A percentile compares a stretch with the other conserved stretches of the same genome.
phyloP scores from a whole-genome alignment of 2,888 invertebrate genomes.

The Carabus problematicus region DNA sequence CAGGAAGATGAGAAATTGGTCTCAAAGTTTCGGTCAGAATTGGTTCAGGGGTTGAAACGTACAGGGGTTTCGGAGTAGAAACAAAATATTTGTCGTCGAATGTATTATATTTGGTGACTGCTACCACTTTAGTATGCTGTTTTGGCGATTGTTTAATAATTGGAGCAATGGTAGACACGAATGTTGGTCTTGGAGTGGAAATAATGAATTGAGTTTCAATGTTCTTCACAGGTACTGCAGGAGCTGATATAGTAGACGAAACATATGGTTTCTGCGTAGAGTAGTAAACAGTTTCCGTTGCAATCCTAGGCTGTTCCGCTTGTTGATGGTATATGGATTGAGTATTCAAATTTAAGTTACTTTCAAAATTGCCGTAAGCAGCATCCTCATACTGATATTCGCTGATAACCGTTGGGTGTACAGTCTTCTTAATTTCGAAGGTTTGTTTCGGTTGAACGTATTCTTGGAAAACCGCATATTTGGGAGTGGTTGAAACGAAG shows the following conservation, averaged over 20 bases:
- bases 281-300: constrained; percentile 40
- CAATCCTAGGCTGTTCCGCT: constrained; percentile 37
- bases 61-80: constrained; percentile 57
- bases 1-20: constrained; percentile 46
- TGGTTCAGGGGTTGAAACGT: constrained; percentile 57
- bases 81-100: constrained; percentile 45
- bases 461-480: constrained; percentile 35
- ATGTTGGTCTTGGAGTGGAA: constrained; percentile 45
- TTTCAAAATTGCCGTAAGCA: constrained; percentile 31
- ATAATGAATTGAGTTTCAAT: constrained; percentile 51
- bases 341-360: constrained; percentile 28
- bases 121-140: constrained; percentile 33
- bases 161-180: constrained; percentile 43
- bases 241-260: constrained; percentile 43
- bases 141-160: constrained; percentile 40
- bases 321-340: background rate
- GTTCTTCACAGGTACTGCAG: constrained; percentile 57
- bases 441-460: constrained; percentile 36
- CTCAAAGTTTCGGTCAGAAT: constrained; percentile 48
- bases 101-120: constrained; percentile 36
- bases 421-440: constrained; percentile 25
- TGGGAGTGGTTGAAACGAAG: constrained; percentile 33
- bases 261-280: constrained; percentile 40
- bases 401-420: constrained; percentile 24
- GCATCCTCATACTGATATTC: constrained; percentile 31